A percentile compares a stretch with the other conserved stretches of the same genome.
Conservation (phyloP, 2,113 vertebrate genomes). For the Pteruthius melanotis region DNA sequence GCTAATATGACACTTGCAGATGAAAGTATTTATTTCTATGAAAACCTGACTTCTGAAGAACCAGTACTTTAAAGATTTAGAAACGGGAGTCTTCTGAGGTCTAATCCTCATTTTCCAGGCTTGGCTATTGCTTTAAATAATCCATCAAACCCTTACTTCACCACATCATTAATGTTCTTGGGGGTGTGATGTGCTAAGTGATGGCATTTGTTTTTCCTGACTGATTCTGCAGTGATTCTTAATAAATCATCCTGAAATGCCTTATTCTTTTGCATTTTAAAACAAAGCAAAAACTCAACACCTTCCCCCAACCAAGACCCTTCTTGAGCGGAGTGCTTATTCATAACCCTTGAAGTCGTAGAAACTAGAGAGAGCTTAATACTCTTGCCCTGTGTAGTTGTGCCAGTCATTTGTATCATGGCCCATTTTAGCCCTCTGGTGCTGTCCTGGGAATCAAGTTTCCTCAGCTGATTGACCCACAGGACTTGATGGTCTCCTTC, state of each 20-base stretch:
- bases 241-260: background rate
- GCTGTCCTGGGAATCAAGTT: background rate
- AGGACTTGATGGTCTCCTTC: background rate
- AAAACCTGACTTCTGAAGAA: background rate
- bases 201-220: background rate
- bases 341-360: background rate
- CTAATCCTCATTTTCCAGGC: background rate
- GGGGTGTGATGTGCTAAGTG: background rate
- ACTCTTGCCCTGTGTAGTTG: background rate
- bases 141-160: background rate
- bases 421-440: background rate
- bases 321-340: background rate
- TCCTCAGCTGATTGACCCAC: background rate
- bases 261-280: background rate
- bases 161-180: background rate
- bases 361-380: background rate
- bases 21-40: background rate
- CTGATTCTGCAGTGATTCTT: background rate
- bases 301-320: accelerated
- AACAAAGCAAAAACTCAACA: background rate
- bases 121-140: background rate
- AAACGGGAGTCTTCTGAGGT: background rate
- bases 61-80: background rate
- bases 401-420: background rate
- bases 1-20: background rate